phyloP scores from a whole-genome alignment of 2,888 invertebrate species.

The Caenorhabditis auriculariae region DNA sequence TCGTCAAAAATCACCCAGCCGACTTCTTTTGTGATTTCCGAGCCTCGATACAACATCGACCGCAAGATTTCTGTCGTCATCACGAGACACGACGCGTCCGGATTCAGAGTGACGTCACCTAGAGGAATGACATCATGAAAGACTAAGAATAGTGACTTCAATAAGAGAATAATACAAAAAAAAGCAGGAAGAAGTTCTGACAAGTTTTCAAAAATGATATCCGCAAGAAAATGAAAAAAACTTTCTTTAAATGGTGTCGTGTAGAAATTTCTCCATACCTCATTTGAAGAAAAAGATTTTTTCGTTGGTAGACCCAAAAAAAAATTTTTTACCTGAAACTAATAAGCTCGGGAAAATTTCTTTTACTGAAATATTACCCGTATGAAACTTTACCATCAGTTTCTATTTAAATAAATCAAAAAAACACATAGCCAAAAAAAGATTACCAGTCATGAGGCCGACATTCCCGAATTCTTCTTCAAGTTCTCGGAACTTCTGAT shows the following conservation, averaged over 20 bases:
- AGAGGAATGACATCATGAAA: too few species aligned
- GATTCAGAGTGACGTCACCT: constrained; percentile 96
- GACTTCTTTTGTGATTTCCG: constrained; percentile 97
- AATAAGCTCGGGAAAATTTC: too few species aligned
- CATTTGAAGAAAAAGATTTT: background rate
- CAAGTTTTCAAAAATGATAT: too few species aligned
- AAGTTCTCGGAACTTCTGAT: constrained; percentile 98
- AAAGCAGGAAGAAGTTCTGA: too few species aligned
- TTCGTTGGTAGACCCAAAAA: background rate
- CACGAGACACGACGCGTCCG: constrained; percentile 92
- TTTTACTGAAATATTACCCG: too few species aligned
- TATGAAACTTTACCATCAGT: too few species aligned
- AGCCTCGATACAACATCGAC: constrained; percentile 96
- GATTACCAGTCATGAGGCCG: constrained; percentile 85
- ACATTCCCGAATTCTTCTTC: constrained; percentile 82
- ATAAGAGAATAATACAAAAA: too few species aligned
- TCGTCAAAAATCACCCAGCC: constrained; percentile 99
- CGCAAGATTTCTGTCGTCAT: constrained; percentile 99
- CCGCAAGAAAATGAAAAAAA: too few species aligned
- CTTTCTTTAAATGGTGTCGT: too few species aligned
- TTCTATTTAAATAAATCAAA: background rate
- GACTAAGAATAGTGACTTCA: too few species aligned
- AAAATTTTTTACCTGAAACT: background rate
- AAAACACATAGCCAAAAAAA: background rate
- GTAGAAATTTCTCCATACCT: too few species aligned